Evolutionary conservation across 2,797 vertebrate genomes (phyloP).

Genomic region (Emys orbicularis): DNA sequence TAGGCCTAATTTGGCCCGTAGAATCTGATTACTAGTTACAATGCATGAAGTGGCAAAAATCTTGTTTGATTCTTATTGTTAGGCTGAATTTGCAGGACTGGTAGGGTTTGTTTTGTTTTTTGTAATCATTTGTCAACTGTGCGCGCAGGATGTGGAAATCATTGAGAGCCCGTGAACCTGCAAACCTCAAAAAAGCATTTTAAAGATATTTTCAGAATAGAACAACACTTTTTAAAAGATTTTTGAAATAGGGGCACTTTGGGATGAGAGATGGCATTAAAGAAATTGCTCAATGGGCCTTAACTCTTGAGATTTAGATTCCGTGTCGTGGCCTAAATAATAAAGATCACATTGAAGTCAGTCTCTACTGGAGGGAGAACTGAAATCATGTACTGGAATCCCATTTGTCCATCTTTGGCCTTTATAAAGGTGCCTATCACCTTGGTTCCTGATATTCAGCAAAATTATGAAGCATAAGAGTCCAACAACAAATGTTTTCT

Average conservation of each 20-base stretch:
- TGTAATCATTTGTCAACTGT: neutral
- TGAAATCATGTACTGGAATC: neutral
- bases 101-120: neutral
- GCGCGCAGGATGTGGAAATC: neutral
- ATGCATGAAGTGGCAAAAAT: neutral
- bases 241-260: conserved; percentile 10
- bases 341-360: neutral
- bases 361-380: neutral
- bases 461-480: neutral
- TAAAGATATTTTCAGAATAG: conserved; percentile 47
- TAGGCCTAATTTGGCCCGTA: neutral
- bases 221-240: neutral
- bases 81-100: neutral
- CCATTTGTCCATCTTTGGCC: neutral
- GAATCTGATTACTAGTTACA: neutral
- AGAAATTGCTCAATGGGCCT: neutral
- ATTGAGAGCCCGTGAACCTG: neutral
- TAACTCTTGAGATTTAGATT: conserved; percentile 11
- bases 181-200: neutral
- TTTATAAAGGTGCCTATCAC: neutral
- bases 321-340: conserved; percentile 19
- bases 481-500: neutral
- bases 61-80: neutral
- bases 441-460: neutral
- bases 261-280: conserved; percentile 23